Evolutionary conservation across 2,113 vertebrate genomes (phyloP).

Genomic region (Elaphurus davidianus): DNA sequence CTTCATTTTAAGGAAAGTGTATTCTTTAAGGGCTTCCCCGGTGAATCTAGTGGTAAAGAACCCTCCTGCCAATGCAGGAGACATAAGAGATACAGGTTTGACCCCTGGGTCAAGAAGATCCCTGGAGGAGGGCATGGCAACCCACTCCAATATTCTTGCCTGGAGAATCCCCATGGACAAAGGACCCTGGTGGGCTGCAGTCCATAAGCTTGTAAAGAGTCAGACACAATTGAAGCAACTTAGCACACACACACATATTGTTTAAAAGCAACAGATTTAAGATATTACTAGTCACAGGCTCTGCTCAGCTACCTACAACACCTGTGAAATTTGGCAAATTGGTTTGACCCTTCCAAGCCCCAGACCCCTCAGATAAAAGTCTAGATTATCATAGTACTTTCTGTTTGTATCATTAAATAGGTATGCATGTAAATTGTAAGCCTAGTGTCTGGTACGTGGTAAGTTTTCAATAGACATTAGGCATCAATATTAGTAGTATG

Average conservation of each 20-base stretch:
- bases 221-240: neutral
- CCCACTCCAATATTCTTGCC: neutral
- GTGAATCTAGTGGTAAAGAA: neutral
- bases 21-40: neutral
- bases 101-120: neutral
- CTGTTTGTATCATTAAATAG: neutral
- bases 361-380: neutral
- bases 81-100: neutral
- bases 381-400: neutral
- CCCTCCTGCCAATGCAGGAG: neutral
- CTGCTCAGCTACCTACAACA: neutral
- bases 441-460: neutral
- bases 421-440: neutral
- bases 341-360: neutral
- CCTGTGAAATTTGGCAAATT: neutral
- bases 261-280: neutral
- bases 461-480: neutral
- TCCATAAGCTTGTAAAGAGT: neutral
- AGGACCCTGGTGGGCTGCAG: neutral
- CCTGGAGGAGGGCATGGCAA: neutral
- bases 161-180: neutral
- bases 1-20: neutral
- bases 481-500: constrained; percentile 30
- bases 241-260: neutral
- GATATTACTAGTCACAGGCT: neutral